Evolutionary conservation across 2,797 vertebrate species (phyloP), one percentile per base, ranked within the genome.

Genomic region (Philypnodon macrostomus): DNA sequence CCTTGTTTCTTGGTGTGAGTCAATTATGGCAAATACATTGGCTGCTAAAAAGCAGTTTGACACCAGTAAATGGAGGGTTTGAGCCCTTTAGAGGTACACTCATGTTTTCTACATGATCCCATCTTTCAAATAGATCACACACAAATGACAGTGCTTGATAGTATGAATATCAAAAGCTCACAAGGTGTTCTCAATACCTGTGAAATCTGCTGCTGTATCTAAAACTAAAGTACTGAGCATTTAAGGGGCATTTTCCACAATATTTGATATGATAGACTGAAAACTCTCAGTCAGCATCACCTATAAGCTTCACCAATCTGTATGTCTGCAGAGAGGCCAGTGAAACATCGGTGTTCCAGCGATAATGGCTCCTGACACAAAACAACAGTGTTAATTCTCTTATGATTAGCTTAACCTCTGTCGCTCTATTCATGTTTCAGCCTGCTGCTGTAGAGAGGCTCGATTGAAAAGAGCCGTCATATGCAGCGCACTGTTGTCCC

Each of bases 401-500:
- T 84, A 84, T 82, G 76, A 83, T 85, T 71, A 69, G 50, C 79
- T 72, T 81, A 66, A 77, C 77, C 76, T 80, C 73, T 77, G 76
- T 77, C 76, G 66, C 78, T 84, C 77, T 54, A 67, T 85, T 83
- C 69, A 75, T 83, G 80, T 75, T 73, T 62, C 55, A 48, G 48
- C 3, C 38, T 40, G 37, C 67, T 70, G 71, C 78, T 67, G 46
- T 42, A 92, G 90, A 87, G 92, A 85, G 81, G 76, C 78, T 85
- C 90, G 93, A 93, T 89, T 92, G 92, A 93, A 91, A 94, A 91
- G 90, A 92, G 84, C 87, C 87, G 88, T 92, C 92, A 89, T 93
- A 92, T 93, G 92, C 93, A 92, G 91, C 87, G 89, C 90, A 88
- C 91, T 98, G 96, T 98, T 98, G 95, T 95, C 93, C 94, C 93